Evolutionary conservation across 2,113 vertebrate genomes (phyloP), one percentile per base, ranked within the genome.

Genomic region (Grammomys dolichurus): DNA sequence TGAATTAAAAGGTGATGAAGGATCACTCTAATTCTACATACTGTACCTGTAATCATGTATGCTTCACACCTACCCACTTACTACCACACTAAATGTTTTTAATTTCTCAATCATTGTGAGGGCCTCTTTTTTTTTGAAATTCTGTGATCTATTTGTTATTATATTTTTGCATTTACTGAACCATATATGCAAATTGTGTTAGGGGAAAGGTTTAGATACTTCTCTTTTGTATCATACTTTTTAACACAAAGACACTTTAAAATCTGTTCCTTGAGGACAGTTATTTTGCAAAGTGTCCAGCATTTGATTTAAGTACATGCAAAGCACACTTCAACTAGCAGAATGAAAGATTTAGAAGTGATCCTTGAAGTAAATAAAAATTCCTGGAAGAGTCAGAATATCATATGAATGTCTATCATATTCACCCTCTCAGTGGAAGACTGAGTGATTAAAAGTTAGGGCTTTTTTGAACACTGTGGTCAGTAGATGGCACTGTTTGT

Each of bases 401-500:
- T 54, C 31, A n/a, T 67, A 43, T 67, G 40, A 82, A 86, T 73
- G 24, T 43, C 22, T 33, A 20, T 14, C 58, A 2, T 4, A 56
- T 20, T 73, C 36, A 46, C 13, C 40, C 1, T 75, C 54, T 56
- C 7, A 76, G 7, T 85, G 22, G 51, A 84, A 93, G 87, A 51
- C n/a, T 40, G 40, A 46, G 19, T 28, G 17, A 3, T 24, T 67
- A 56, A 24, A 51, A 0, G 12, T 3, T 70, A 12, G 67, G 2
- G 4, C 73, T 28, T 19, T 51, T 36, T 84, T 14, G 3, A 90
- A 93, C 48, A 72, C 5, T 78, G 31, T 3, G 43, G 96, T 92
- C 97, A 97, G 96, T 96, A 97, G 97, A 77, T 98, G 97, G 96
- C 97, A 95, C 92, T 96, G 69, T 96, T 90, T 97, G 93, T 94